Evolutionary conservation across 2,888 invertebrate genomes (phyloP), one percentile per base, ranked within the genome.

Genomic region (Malthinus flaveolus): DNA sequence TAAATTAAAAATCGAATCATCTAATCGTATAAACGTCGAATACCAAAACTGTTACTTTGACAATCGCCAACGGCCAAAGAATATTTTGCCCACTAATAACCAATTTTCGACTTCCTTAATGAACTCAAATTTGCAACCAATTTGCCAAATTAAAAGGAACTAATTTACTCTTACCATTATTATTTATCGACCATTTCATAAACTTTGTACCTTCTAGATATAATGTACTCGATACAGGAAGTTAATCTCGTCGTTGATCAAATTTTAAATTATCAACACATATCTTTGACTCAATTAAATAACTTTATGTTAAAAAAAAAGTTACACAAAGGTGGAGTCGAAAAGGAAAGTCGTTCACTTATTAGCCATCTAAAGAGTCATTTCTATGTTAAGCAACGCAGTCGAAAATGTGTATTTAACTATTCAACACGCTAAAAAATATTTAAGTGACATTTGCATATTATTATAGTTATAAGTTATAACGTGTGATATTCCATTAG

Each of bases 331-430:
- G 56, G 65, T 63, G 65, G 63, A 63, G 65, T 49, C 52, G 49
- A 56, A 51, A 62, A 56, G 51, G 63, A 65, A 65, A 65, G 65
- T 63, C 52, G 51, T 61, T 53, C 52, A 59, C 49, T 49, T 53
- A 34, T 35, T 48, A 32, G 49, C 49, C 59, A 51, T 61, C 53
- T 50, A 47, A 35, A 39, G 44, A 52, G 49, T 54, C 65, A 56
- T 63, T 63, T 56, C 36, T 49, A 32, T 37, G 12, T 42, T 42
- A n/a, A 23, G 13, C 23, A 42, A 42, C 39, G 39, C 39, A 42
- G 46, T 32, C 32, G 12, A 32, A 23, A 46, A 46, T 46, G 32
- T 46, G 46, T 32, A 12, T 31, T 33, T 42, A 15, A 23, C 15
- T 23, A 42, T 42, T 13, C 13, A 42, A 42, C 39, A 42, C 5